Conservation (phyloP, 1,140 invertebrate species). For the Cotesia vestalis region DNA sequence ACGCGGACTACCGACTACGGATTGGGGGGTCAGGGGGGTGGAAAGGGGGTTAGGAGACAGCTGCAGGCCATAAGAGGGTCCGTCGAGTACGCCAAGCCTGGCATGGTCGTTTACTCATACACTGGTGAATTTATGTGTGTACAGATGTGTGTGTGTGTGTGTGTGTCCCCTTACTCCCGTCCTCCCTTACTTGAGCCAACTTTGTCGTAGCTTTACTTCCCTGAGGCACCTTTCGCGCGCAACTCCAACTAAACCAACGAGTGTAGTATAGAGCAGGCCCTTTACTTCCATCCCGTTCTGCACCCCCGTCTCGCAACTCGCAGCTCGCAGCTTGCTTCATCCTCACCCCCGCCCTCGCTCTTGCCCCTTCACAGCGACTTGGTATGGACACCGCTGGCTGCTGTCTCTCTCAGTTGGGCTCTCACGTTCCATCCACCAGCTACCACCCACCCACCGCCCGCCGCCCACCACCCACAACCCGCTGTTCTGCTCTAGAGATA, state of each 20-base stretch:
- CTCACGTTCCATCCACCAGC: slow-evolving; percentile 20
- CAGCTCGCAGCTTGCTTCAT: neutral
- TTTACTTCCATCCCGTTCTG: slow-evolving; percentile 9
- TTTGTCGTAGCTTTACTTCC: neutral
- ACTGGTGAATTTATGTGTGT: neutral
- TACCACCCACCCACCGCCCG: slow-evolving; percentile 23
- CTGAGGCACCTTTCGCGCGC: slow-evolving; percentile 23
- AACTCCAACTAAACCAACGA: slow-evolving; percentile 6
- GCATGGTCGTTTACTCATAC: slow-evolving; percentile 41
- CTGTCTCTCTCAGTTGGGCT: slow-evolving; percentile 13
- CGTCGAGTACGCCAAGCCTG: slow-evolving; percentile 31
- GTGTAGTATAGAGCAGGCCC: too few species aligned
- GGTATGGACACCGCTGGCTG: slow-evolving; percentile 10
- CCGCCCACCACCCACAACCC: slow-evolving; percentile 23
- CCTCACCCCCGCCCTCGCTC: neutral
- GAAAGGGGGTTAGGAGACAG: slow-evolving; percentile 51
- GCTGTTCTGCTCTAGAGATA: neutral
- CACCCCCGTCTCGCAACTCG: slow-evolving; percentile 8
- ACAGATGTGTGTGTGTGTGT: slow-evolving; percentile 3
- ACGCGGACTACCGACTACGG: neutral
- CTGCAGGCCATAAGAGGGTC: slow-evolving; percentile 56
- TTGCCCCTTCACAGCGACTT: slow-evolving; percentile 10
- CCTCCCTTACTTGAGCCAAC: neutral
- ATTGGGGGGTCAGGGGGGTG: slow-evolving; percentile 25
- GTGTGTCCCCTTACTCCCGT: slow-evolving; percentile 17